Evolutionary conservation across 1,140 invertebrate species (phyloP).

Genomic region (Parasteatoda tepidariorum): DNA sequence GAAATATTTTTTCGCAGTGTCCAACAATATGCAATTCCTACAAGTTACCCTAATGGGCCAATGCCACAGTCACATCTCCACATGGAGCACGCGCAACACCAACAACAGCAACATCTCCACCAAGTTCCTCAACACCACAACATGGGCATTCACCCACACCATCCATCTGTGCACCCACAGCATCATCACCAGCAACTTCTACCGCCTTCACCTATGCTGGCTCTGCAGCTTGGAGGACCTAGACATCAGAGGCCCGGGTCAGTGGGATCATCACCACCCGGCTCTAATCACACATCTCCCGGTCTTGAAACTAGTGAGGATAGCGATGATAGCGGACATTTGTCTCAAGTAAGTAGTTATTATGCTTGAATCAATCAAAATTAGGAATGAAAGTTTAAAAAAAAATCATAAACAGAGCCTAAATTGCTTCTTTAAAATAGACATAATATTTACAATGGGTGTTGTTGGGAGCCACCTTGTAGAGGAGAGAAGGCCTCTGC

Average conservation of each 20-base stretch:
- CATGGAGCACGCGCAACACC: constrained; percentile 1
- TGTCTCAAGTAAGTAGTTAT: constrained; percentile 42
- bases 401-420: too few relatives aligned
- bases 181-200: constrained; percentile 41
- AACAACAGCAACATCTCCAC: neutral
- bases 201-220: constrained; percentile 31
- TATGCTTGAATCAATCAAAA: too few relatives aligned
- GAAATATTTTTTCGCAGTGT: constrained; percentile 15
- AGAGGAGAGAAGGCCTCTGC: too few relatives aligned
- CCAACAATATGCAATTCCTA: constrained; percentile 52
- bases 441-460: too few relatives aligned
- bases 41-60: constrained; percentile 24
- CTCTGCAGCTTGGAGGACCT: constrained; percentile 13
- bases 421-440: too few relatives aligned
- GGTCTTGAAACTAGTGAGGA: constrained; percentile 80
- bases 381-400: too few relatives aligned
- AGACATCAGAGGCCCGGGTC: constrained; percentile 19
- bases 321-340: constrained; percentile 85
- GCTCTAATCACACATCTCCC: constrained; percentile 64
- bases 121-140: neutral
- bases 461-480: too few relatives aligned
- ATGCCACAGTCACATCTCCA: neutral
- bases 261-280: constrained; percentile 52
- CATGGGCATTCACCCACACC: constrained; percentile 10
- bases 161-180: neutral